These are phyloP conservation scores for Natrix natrix DNA, from an alignment of 2,797 vertebrate genomes.

Conservation along the genomic window DNA sequence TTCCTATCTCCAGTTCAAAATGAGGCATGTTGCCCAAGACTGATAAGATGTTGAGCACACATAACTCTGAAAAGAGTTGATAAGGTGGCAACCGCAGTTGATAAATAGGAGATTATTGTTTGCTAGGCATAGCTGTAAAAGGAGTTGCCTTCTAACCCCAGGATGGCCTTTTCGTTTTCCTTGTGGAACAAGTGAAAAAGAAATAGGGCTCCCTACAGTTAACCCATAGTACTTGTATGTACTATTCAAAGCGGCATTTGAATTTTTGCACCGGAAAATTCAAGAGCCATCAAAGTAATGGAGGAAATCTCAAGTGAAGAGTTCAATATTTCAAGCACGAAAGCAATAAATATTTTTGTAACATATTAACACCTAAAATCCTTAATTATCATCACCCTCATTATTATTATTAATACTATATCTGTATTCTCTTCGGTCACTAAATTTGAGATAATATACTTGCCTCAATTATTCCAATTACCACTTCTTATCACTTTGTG, in stretches of 20 bases:
- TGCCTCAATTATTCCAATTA: neutral
- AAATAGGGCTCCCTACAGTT: neutral
- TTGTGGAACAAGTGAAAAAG: neutral
- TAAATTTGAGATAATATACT: neutral
- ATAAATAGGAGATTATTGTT: neutral
- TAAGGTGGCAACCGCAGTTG: conserved; percentile 1
- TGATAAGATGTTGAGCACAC: conserved; percentile 22
- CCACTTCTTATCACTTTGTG: neutral
- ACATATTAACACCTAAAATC: neutral
- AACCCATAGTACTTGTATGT: neutral
- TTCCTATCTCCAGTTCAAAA: conserved; percentile 6
- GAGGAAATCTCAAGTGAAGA: neutral
- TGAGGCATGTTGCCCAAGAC: neutral
- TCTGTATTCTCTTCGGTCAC: neutral
- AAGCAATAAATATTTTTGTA: neutral
- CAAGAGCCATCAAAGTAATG: neutral
- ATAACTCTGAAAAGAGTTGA: conserved; percentile 8
- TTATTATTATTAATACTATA: neutral
- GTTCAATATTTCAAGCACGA: neutral
- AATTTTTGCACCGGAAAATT: neutral
- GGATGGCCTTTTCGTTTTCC: neutral
- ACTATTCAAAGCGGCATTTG: neutral
- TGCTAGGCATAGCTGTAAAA: neutral
- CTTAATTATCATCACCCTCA: neutral
- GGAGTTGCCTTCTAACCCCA: neutral